Base-by-base conservation (phyloP, 2,888 invertebrate species). In the Agriopis marginaria region DNA sequence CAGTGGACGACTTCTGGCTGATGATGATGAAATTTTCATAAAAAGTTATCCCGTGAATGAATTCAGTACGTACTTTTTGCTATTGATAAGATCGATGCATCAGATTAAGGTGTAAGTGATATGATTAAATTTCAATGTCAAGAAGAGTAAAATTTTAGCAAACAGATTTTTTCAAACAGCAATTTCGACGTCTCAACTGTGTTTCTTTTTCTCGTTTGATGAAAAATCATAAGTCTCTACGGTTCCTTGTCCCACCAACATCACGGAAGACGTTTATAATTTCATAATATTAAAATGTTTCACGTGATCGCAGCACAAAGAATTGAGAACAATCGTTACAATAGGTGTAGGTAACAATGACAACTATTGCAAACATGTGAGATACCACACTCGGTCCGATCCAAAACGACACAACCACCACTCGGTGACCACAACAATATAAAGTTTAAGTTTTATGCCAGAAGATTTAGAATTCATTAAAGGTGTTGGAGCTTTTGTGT, bases 271-370 rank as follows among this genome's bases (percentile, higher is more conserved):
- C 92, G 87, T 92, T 91, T 90, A 93, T 93, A 93, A 93, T 93
- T 93, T 92, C 89, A 90, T 89, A 91, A 93, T 93, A 94, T 94
- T 94, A 94, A 93, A 93, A 93, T 93, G 93, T 93, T 93, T 93
- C 92, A 84, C 92, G 93, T 91, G 92, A 93, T 92, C 86, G 82
- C 77, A 75, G 81, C 86, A 92, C 93, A 91, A 91, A 84, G 79
- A 79, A 72, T 69, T 75, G 79, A 82, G 88, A 92, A 93, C 93
- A 94, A 93, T 91, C 76, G 75, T 70, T 79, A 94, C 93, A 93
- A 94, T 92, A 84, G 90, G 92, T 91, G 83, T 92, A 91, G 86
- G 88, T 92, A 93, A 94, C 94, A 93, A 94, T 94, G 93, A 93
- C 92, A 85, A 91, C 89, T 91, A 89, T 86, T 85, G 89, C 93